phyloP scores from a whole-genome alignment of 2,113 vertebrate species.

The Austrofundulus limnaeus region DNA sequence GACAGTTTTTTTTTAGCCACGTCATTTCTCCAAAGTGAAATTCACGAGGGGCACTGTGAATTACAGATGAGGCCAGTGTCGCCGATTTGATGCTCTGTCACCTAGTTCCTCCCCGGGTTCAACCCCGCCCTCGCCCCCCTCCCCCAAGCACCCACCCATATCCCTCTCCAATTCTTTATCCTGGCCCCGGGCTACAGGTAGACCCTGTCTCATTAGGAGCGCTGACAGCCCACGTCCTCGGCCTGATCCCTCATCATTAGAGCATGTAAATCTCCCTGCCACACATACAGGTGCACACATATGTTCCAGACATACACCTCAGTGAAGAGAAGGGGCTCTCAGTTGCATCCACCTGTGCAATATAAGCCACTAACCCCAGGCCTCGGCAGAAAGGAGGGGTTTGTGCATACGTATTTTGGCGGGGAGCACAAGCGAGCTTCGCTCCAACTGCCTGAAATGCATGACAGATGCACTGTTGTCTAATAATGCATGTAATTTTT shows the following conservation, averaged over 20 bases:
- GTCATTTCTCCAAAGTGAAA: conserved; percentile 59
- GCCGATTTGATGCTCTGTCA: no score
- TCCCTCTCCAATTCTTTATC: conserved; percentile 58
- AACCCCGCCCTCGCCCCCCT: not conserved
- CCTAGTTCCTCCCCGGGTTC: conserved; percentile 27
- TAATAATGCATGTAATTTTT: not conserved
- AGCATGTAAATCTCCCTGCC: conserved; percentile 81
- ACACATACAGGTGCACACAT: conserved; percentile 55
- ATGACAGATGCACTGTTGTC: conserved; percentile 3
- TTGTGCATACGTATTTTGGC: conserved; percentile 25
- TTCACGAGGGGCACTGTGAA: conserved; percentile 44
- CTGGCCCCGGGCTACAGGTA: conserved; percentile 63
- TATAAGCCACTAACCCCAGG: conserved; percentile 41
- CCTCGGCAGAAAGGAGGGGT: conserved; percentile 15
- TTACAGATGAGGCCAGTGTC: conserved; percentile 59
- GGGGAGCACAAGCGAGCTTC: conserved; percentile 2
- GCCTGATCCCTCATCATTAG: conserved; percentile 82
- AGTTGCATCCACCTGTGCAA: conserved; percentile 53
- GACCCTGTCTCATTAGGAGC: conserved; percentile 75
- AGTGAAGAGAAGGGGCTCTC: conserved; percentile 6
- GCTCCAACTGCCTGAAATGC: conserved; percentile 6
- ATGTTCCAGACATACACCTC: conserved; percentile 33
- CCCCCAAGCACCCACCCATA: conserved; percentile 41
- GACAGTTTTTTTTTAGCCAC: conserved; percentile 29
- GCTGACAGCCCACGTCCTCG: conserved; percentile 77